Base-by-base conservation (phyloP, 2,113 vertebrate species). In the Bambusicola thoracicus region DNA sequence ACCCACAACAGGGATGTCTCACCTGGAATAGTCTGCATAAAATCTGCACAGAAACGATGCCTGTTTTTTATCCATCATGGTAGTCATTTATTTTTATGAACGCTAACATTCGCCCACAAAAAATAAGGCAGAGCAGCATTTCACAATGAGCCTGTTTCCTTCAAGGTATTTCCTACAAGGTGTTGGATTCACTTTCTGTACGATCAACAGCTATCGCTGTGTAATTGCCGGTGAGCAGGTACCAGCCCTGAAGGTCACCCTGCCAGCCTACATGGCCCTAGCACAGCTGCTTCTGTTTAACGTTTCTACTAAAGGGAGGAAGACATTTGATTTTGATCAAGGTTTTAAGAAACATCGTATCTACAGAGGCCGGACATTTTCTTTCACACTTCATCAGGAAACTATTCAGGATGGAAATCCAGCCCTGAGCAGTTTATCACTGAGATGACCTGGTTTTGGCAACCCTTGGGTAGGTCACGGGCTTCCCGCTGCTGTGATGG, bases 291-390 rank as follows among this genome's bases (percentile, higher is more conserved):
- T 95, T 93, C 93, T 97, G 85, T 92, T 96, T 95, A 97, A 78
- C 13, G 4, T 81, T 86, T 61, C 72, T 61, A 75, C 91, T 81
- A 95, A 94, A 94, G 51, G 53, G 43, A 81, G 62, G 27, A 82
- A 95, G 91, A 92, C 93, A 96, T 94, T 95, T 95, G 96, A 94
- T 97, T 96, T 94, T 97, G 91, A 97, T 96, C 96, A 95, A 72
- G 82, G 40, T 69, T 94, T 94, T 91, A 89, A 94, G 92, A 90
- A 96, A 93, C 76, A 81, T 82, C 68, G 10, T 90, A 93, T 94
- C 85, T 95, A 81, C 85, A 79, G 87, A 81, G 93, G 82, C 94
- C 79, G 15, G 93, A 90, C 94, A 86, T 94, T 96, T 94, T 95
- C 90, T 30, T 94, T 95, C 90, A 91, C 96, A 96, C 94, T 93